Evolutionary conservation across 2,888 invertebrate species (phyloP).

Genomic region (Ennomos quercinarius): DNA sequence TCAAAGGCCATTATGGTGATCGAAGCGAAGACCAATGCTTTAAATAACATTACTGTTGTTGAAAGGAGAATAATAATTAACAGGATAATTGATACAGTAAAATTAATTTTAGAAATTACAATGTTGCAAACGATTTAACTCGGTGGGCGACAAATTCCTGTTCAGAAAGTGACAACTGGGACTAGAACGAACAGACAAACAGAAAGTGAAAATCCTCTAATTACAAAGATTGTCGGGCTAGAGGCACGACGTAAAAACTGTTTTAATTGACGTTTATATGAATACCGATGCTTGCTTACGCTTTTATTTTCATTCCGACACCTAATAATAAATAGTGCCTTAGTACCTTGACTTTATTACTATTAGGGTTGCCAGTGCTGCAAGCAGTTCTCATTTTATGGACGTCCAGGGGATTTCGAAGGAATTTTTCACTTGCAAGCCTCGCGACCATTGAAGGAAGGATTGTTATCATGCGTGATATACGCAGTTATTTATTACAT

Average conservation of each 20-base stretch:
- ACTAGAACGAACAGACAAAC: constrained; percentile 5
- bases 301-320: constrained; percentile 60
- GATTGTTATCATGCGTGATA: constrained; percentile 2
- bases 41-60: no score
- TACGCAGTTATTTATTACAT: not conserved
- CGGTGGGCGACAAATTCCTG: constrained; percentile 20
- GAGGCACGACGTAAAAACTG: constrained; percentile 40
- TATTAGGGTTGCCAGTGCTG: not conserved
- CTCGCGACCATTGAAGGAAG: not conserved
- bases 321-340: constrained; percentile 8
- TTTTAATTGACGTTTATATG: constrained; percentile 52
- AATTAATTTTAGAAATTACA: no score
- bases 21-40: not conserved
- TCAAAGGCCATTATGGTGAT: constrained; percentile 24
- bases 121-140: no score
- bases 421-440: constrained; percentile 7
- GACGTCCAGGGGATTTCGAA: not conserved
- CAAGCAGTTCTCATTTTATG: not conserved
- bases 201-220: constrained; percentile 50
- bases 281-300: constrained; percentile 52
- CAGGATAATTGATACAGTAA: no score
- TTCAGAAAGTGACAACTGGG: constrained; percentile 35
- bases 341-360: constrained; percentile 7
- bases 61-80: no score
- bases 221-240: constrained; percentile 44